A percentile compares a stretch with the other conserved stretches of the same genome.
phyloP scores from a whole-genome alignment of 2,888 invertebrate species.

The Esperia sulphurella region DNA sequence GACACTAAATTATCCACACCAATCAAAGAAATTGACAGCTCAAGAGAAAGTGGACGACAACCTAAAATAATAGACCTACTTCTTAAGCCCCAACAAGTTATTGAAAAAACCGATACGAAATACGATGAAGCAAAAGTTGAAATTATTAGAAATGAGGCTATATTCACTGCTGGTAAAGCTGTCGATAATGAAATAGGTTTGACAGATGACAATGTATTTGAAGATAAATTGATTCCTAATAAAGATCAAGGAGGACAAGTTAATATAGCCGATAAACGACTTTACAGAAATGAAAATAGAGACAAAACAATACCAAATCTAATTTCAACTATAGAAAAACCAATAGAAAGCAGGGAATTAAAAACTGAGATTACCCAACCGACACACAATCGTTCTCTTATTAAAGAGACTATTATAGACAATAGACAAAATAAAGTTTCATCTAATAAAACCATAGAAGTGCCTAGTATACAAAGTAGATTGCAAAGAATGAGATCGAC shows the following conservation, averaged over 20 bases:
- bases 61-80: constrained; percentile 48
- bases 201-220: constrained; percentile 1
- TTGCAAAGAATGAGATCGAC: constrained; percentile 1
- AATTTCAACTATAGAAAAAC: no score
- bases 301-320: no score
- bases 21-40: constrained; percentile 9
- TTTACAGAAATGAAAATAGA: no score
- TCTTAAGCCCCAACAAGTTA: constrained; percentile 24
- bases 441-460: not conserved
- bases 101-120: not conserved
- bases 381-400: not conserved
- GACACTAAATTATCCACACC: constrained; percentile 10
- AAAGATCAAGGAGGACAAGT: no score
- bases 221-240: not conserved
- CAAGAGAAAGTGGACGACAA: constrained; percentile 17
- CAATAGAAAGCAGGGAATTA: not conserved
- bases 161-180: not conserved
- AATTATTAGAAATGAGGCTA: not conserved
- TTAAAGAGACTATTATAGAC: not conserved
- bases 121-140: constrained; percentile 1
- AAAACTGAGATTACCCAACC: not conserved
- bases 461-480: not conserved
- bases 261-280: no score
- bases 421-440: not conserved
- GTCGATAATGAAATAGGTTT: not conserved